Evolutionary conservation across 2,888 invertebrate species (phyloP).

Genomic region (Malachius bipustulatus): DNA sequence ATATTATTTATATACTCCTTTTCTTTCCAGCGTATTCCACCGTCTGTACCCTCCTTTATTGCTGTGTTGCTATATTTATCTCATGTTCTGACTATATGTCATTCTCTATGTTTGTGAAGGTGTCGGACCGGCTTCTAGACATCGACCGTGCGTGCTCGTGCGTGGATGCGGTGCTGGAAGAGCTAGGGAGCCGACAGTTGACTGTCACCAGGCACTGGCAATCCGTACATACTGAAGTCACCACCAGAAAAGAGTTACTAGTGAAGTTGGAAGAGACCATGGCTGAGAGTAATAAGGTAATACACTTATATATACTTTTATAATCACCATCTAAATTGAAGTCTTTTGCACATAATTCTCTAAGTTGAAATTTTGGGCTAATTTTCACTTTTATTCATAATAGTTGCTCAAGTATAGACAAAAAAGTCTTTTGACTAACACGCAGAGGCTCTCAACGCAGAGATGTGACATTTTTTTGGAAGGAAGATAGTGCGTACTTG

Average conservation of each 20-base stretch:
- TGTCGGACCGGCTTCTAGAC: constrained; percentile 57
- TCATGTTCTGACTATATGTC: no score
- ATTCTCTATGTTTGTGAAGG: no score
- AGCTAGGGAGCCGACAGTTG: constrained; percentile 51
- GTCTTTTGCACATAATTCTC: no score
- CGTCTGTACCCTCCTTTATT: constrained; percentile 14
- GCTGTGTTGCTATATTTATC: constrained; percentile 26
- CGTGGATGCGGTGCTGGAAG: constrained; percentile 56
- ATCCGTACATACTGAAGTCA: constrained; percentile 54
- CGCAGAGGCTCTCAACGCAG: no score
- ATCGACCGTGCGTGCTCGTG: constrained; percentile 52
- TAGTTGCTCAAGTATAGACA: no score
- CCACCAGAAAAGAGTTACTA: constrained; percentile 43
- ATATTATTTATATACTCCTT: no score
- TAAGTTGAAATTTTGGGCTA: no score
- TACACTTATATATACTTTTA: constrained; percentile 16
- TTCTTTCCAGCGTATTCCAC: no score
- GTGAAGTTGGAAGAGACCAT: constrained; percentile 42
- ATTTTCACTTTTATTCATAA: no score
- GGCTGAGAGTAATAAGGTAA: constrained; percentile 56
- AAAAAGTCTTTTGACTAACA: no score
- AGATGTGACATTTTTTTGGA: no score
- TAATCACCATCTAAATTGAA: not conserved
- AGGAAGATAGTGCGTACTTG: no score
- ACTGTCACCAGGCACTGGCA: constrained; percentile 58